Base-by-base conservation (phyloP, 2,888 invertebrate genomes). In the Cheilosia pagana region DNA sequence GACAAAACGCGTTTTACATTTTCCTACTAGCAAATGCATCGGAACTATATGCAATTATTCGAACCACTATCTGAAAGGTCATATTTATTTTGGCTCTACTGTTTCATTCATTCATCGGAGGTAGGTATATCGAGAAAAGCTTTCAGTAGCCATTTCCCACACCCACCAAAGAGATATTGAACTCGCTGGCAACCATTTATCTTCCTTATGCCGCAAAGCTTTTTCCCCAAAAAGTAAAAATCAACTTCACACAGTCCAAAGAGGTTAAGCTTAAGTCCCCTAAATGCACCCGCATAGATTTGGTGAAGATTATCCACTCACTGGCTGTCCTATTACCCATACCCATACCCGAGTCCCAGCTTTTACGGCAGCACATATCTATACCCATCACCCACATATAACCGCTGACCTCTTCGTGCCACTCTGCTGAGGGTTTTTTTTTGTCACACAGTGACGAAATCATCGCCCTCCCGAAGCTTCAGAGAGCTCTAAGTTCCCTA, bases 361-460 rank as follows among this genome's bases (percentile, higher is more conserved):
- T 77, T 77, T 71, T 65, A 43, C 39, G 21, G 23, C 23, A 16
- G 14, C 25, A 63, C 4, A 43, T 25, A 67, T 14, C 23, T 31
- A 8, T 28, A 57, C 19, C 41, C 48, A 68, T 72, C 82, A 75
- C 77, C 71, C 77, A 67, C 52, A 63, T 82, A 45, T 77, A 77
- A 62, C 72, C 67, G 72, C 55, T 72, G 72, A 82, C 82, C 77
- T 82, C 77, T 62, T 57, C 63, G 23, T 76, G 45, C 63, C 41
- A 43, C 41, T 74, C 3, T 35, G 31, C 10, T 35, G 10, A 3
- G 39, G 31, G 55, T 19, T 21, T 59, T 48, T 21, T 55, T 68
- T 74, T 59, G 83, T 62, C 76, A 62, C 62, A 19, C 43, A 60
- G 68, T 83, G 83, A 83, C 83, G 79, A 83, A 83, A 83, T 72